Conservation (phyloP, 2,888 invertebrate species). For the Microctonus brassicae region DNA sequence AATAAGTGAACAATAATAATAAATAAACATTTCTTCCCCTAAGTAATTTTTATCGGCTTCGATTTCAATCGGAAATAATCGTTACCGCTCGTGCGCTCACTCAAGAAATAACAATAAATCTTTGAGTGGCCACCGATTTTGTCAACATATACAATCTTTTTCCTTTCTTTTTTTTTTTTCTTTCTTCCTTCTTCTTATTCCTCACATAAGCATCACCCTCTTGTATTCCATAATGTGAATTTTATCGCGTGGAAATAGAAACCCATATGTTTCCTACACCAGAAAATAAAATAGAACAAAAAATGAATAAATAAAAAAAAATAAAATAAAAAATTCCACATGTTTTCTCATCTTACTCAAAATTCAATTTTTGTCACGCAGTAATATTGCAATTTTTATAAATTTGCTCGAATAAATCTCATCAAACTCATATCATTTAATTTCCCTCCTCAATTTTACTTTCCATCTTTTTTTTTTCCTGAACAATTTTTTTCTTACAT, state of each 20-base stretch:
- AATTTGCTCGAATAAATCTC: neutral
- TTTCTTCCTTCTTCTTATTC: slow-evolving; percentile 3
- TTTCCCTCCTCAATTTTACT: no score
- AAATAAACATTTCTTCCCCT: neutral
- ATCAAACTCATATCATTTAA: neutral
- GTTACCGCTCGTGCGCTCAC: neutral
- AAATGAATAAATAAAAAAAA: neutral
- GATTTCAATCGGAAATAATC: neutral
- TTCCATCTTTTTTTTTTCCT: no score
- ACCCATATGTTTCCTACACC: neutral
- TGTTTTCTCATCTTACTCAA: neutral
- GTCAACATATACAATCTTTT: neutral
- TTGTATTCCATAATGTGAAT: slow-evolving; percentile 13
- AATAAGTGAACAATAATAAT: neutral
- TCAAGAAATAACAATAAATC: slow-evolving; percentile 18
- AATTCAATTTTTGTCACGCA: neutral
- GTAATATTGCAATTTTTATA: neutral
- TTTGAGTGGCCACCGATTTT: neutral
- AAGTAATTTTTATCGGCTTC: neutral
- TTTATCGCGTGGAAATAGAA: slow-evolving; percentile 28
- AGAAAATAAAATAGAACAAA: neutral
- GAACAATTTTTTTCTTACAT: no score
- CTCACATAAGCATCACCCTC: slow-evolving; percentile 14
- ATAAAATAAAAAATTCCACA: neutral
- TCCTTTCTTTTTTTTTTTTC: slow-evolving; percentile 9